Evolutionary conservation across 2,113 vertebrate species (phyloP), one percentile per base, ranked within the genome.

Genomic region (Psilopsiagon aymara): DNA sequence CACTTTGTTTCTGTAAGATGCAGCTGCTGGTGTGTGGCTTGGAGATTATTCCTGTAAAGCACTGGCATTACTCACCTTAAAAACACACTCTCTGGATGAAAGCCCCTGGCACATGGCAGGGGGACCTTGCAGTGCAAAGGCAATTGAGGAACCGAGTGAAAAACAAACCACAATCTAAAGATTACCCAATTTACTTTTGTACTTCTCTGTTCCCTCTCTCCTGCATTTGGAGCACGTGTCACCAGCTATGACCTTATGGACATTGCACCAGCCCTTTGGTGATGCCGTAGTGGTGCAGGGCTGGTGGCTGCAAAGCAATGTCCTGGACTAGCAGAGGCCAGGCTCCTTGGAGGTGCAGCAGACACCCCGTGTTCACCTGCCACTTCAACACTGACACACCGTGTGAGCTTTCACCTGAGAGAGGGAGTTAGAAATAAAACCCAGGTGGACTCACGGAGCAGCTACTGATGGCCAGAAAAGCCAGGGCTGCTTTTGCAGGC

Each of bases 351-450:
- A 82, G 59, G 12, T 55, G 37, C 63, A 64, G 52, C 57, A 73
- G 17, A 14, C 2, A 7, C 39, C 18, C 19, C 1, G 1, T 10
- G 46, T 55, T 87, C 0, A 0, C 33, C 25, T 57, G 28, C n/a
- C 17, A 0, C 47, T 67, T 79, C 0, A 0, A 70, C 43, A 8
- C 63, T 23, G 43, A 62, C 35, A 8, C 20, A 52, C 15, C 0
- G 0, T 0, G 0, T 11, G 59, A 81, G 55, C 17, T 83, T 67
- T 59, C 31, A 27, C 12, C 55, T 31, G 62, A 70, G 19, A 28
- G 17, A n/a, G 27, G 25, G n/a, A 64, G 39, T 14, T 25, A 85
- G 52, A 35, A 29, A 39, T 1, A 17, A 43, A 71, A n/a, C 21
- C 33, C 67, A 52, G n/a, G 13, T 5, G 3, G 19, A 88, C 46